A percentile compares a stretch with the other conserved stretches of the same genome.
Conservation (phyloP, 2,113 vertebrate genomes). For the Sula dactylatra region DNA sequence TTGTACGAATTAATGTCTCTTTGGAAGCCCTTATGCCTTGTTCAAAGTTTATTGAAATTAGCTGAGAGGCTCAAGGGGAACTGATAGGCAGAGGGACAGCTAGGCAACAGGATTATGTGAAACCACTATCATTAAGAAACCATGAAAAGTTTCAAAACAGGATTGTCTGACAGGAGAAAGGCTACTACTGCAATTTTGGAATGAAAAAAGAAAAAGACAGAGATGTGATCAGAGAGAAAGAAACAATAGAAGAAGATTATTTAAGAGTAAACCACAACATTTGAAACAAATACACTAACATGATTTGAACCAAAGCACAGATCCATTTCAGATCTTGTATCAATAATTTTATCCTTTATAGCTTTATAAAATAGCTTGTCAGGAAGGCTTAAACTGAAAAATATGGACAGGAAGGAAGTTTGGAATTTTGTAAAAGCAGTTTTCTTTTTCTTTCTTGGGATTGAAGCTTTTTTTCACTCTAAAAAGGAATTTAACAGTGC, state of each 20-base stretch:
- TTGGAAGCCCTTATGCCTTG: background rate
- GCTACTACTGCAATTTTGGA: background rate
- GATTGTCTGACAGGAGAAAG: background rate
- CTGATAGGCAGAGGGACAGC: background rate
- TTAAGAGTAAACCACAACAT: background rate
- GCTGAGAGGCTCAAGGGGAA: background rate
- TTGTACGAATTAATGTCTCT: background rate
- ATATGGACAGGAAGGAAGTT: background rate
- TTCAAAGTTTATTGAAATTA: background rate
- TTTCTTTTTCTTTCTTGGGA: background rate
- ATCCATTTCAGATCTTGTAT: background rate
- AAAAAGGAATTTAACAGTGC: background rate
- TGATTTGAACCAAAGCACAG: background rate
- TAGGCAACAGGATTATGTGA: background rate
- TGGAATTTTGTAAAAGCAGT: background rate
- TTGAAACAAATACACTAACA: background rate
- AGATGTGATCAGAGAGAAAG: background rate
- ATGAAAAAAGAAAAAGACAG: background rate
- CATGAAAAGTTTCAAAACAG: background rate
- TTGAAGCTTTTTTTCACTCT: background rate
- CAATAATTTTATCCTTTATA: background rate
- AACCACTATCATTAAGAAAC: background rate
- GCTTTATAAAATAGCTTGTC: background rate
- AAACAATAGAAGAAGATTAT: background rate
- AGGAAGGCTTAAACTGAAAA: background rate